Percentiles rank a stretch among this genome's conserved stretches.
These are phyloP conservation scores for Caiman crocodilus DNA, from an alignment of 2,797 vertebrate species.

Conservation along the genomic window DNA sequence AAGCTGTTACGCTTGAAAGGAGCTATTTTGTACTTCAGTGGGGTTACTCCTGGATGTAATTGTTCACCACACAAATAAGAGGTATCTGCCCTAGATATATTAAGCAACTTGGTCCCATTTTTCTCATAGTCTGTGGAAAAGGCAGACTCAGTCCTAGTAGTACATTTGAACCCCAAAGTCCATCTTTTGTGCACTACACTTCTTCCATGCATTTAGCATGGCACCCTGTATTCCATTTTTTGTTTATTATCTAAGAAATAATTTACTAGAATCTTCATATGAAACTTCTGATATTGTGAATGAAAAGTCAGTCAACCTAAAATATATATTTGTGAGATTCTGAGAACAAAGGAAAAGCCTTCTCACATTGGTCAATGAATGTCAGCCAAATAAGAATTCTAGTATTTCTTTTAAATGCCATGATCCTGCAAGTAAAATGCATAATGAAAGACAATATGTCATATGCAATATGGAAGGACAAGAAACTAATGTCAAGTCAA, in stretches of 20 bases:
- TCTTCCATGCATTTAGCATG: not conserved
- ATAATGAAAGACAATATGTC: slow-evolving; percentile 49
- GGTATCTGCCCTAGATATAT: slow-evolving; percentile 11
- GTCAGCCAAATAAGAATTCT: slow-evolving; percentile 30
- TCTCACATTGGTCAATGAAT: slow-evolving; percentile 11
- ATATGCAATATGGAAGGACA: slow-evolving; percentile 44
- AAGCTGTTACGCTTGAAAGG: slow-evolving; percentile 16
- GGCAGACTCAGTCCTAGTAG: not conserved
- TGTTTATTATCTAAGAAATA: not conserved
- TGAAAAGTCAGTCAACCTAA: not conserved
- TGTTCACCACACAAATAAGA: not conserved
- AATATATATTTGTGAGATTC: not conserved
- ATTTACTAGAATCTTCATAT: slow-evolving; percentile 18
- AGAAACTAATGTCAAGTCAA: slow-evolving; percentile 60
- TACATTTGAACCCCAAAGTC: not conserved
- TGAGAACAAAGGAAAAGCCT: slow-evolving; percentile 16
- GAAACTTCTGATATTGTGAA: not conserved
- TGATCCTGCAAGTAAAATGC: slow-evolving; percentile 33
- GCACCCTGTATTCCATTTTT: not conserved
- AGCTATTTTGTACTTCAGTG: not conserved
- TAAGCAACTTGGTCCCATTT: not conserved
- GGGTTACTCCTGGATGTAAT: not conserved
- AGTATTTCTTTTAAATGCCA: slow-evolving; percentile 53
- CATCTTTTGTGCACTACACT: not conserved
- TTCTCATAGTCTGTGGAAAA: not conserved